Conservation (phyloP, 2,797 vertebrate genomes). For the Anomalospiza imberbis region DNA sequence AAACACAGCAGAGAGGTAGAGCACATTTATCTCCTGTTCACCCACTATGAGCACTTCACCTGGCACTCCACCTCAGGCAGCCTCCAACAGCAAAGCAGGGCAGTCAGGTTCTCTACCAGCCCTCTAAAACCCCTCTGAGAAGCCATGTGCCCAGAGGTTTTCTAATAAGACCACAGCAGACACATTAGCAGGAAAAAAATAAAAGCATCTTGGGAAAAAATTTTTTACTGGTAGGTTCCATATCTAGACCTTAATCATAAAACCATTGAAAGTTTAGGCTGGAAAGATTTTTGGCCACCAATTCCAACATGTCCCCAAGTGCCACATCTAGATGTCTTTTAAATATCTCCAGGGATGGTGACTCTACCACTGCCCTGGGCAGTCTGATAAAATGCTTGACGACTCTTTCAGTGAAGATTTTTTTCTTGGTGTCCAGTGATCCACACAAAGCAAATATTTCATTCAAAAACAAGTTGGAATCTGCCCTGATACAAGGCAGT, state of each 20-base stretch:
- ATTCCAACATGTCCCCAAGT: not conserved
- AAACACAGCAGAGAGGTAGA: not conserved
- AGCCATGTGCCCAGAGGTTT: not conserved
- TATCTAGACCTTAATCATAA: not conserved
- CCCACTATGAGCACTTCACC: not conserved
- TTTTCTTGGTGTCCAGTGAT: not conserved
- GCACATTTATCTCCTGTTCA: not conserved
- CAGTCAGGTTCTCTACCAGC: not conserved
- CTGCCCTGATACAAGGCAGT: fast-evolving
- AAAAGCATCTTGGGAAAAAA: fast-evolving
- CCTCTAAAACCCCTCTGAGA: not conserved
- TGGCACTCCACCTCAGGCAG: not conserved
- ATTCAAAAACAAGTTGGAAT: not conserved
- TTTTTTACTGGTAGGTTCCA: not conserved
- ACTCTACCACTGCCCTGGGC: too few relatives aligned
- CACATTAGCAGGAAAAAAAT: not conserved
- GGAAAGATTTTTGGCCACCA: not conserved
- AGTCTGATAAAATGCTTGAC: not conserved
- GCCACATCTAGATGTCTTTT: fast-evolving
- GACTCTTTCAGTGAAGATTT: not conserved
- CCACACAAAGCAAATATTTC: not conserved
- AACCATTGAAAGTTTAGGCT: not conserved
- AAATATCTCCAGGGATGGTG: not conserved
- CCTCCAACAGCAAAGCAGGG: not conserved
- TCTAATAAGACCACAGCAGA: not conserved